phyloP scores from a whole-genome alignment of 2,888 invertebrate species.

The Rhorus exstirpatorius region DNA sequence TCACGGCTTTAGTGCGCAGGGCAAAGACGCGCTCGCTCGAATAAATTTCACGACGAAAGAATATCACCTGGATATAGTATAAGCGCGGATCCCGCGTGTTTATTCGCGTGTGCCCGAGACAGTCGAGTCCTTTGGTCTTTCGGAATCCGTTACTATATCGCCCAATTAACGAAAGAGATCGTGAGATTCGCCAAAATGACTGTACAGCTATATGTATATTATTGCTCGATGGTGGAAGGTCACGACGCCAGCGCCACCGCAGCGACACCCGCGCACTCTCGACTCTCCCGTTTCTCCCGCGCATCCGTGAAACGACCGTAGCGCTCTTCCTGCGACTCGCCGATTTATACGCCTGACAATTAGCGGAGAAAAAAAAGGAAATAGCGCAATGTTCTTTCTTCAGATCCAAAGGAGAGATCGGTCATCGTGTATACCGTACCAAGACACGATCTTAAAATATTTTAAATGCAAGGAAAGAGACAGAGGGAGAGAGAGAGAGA shows the following conservation, averaged over 20 bases:
- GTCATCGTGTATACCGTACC: not conserved
- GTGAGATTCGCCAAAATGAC: slow-evolving; percentile 69
- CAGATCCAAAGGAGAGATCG: slow-evolving; percentile 45
- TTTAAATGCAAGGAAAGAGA: slow-evolving; percentile 35
- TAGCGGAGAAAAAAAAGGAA: slow-evolving; percentile 71
- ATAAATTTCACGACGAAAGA: slow-evolving; percentile 18
- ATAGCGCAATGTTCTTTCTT: slow-evolving; percentile 52
- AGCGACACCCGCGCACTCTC: slow-evolving; percentile 69
- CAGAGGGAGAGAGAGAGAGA: not conserved
- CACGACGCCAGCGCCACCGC: slow-evolving; percentile 58
- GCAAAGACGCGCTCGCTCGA: slow-evolving; percentile 38
- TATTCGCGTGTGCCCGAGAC: slow-evolving; percentile 36
- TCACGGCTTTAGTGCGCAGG: slow-evolving; percentile 4
- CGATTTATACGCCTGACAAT: slow-evolving; percentile 82
- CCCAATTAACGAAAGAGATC: slow-evolving; percentile 73
- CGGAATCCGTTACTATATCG: slow-evolving; percentile 69
- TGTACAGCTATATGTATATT: not conserved
- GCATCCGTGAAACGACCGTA: slow-evolving; percentile 17
- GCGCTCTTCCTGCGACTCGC: slow-evolving; percentile 62
- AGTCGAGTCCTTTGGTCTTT: slow-evolving; percentile 36
- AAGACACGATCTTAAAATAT: slow-evolving; percentile 49
- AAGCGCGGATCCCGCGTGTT: slow-evolving; percentile 40
- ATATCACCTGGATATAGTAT: slow-evolving; percentile 8
- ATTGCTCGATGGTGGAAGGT: slow-evolving; percentile 24
- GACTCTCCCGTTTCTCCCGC: slow-evolving; percentile 42